Evolutionary conservation across 2,888 invertebrate species (phyloP), one percentile per base, ranked within the genome.

Genomic region (Polymixis lichenea): DNA sequence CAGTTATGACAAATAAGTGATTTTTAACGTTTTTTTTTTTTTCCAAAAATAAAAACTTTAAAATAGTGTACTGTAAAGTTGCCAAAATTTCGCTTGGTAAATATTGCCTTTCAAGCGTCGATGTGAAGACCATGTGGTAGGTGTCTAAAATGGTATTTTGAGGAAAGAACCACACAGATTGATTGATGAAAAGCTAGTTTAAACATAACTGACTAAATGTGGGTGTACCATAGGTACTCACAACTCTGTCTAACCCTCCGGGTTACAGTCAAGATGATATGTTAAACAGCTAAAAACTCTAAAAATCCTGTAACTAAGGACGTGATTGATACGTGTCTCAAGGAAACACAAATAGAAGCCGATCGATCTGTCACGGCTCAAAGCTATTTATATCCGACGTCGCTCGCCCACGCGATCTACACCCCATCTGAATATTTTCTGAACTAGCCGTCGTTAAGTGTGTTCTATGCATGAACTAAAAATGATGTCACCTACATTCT

Each of bases 331-430:
- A 72, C 25, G 22, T 9, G 11, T n/a, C 28, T 8, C 19, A 11
- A 72, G 43, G 25, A 32, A 49, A 32, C 46, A 58, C 58, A 65
- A 77, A 77, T 32, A 78, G 17, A 1, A 19, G 22, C 22, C 25
- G 49, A 78, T 78, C 78, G 78, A 79, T 78, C 51, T 62, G 17
- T 78, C 32, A 7, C 61, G 43, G 46, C 55, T 51, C 43, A 0
- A n/a, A 32, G 73, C 56, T 78, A 78, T 78, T 78, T 78, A 79
- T 79, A 78, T 22, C 66, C 32, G 32, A 7, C 25, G 46, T n/a
- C 32, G 2, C 43, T 22, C 66, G 72, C 72, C 72, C 66, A 51
- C 80, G 46, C 61, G 4, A 17, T 9, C 25, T 9, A 55, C 49
- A 28, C 19, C 65, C 60, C 8, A 7, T 51, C 49, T 19, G 32